Conservation (phyloP, 2,888 invertebrate species). For the Phytoseiulus persimilis region DNA sequence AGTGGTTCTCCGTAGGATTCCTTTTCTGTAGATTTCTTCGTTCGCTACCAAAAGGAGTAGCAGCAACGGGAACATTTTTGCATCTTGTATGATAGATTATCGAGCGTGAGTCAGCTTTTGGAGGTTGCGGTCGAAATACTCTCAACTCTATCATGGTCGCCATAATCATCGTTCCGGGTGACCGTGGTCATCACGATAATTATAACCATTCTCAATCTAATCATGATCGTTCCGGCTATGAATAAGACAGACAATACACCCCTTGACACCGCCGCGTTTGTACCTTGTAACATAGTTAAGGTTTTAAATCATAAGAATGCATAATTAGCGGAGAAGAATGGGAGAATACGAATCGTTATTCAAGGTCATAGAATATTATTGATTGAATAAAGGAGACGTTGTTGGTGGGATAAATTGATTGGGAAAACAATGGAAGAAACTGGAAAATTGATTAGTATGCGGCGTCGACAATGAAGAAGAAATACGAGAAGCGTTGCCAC, state of each 20-base stretch:
- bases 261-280: slow-evolving; percentile 34
- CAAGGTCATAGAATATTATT: neutral
- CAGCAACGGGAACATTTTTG: neutral
- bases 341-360: neutral
- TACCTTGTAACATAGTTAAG: slow-evolving; percentile 31
- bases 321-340: neutral
- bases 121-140: neutral
- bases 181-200: neutral
- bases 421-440: neutral
- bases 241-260: neutral
- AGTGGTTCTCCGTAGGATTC: neutral
- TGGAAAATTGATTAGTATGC: neutral
- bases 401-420: neutral
- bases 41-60: neutral
- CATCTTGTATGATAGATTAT: neutral
- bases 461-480: neutral
- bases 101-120: neutral
- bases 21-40: neutral
- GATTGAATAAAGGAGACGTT: neutral
- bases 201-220: neutral
- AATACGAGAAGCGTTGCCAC: neutral
- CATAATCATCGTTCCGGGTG: neutral
- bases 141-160: neutral
- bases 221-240: neutral
- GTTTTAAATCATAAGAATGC: neutral